Conservation (phyloP, 2,113 vertebrate genomes). For the Natator depressus region DNA sequence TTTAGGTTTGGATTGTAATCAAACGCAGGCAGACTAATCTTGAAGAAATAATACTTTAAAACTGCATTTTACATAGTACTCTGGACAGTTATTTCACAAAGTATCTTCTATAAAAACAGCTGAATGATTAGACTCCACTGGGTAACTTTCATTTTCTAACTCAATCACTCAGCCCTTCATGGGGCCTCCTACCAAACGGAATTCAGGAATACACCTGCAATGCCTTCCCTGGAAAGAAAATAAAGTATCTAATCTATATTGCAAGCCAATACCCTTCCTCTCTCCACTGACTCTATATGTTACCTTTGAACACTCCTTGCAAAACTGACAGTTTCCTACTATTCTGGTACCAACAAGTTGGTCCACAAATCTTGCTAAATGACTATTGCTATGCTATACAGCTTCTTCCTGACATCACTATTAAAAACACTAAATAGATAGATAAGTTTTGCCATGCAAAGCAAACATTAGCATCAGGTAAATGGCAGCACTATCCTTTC, state of each 20-base stretch:
- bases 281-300: neutral
- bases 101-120: neutral
- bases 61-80: neutral
- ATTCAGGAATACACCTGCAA: neutral
- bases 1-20: neutral
- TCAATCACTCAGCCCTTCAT: neutral
- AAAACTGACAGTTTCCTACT: neutral
- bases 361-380: neutral
- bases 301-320: neutral
- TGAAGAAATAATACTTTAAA: neutral
- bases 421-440: neutral
- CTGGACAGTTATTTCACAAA: neutral
- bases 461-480: neutral
- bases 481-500: neutral
- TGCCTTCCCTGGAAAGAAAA: neutral
- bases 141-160: neutral
- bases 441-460: neutral
- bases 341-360: neutral
- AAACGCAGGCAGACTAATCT: neutral
- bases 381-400: neutral
- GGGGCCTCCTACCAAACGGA: neutral
- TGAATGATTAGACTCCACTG: neutral
- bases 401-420: neutral
- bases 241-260: neutral
- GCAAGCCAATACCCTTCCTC: neutral